Conservation (phyloP, 2,113 vertebrate genomes). For the Leucoraja erinaceus region DNA sequence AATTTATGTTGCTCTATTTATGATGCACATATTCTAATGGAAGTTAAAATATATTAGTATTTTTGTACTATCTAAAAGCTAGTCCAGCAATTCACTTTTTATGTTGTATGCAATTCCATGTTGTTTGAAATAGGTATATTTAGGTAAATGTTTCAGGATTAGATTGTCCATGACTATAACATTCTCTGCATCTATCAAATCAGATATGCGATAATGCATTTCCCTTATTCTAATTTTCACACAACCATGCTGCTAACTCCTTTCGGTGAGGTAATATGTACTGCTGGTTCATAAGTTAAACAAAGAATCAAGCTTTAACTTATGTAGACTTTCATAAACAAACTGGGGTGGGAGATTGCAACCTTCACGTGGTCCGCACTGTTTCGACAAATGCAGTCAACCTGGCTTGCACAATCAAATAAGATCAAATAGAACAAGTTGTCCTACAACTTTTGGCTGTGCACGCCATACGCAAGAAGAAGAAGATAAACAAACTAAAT, state of each 20-base stretch:
- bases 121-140: not conserved
- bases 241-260: not conserved
- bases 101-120: not conserved
- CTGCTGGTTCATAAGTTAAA: not conserved
- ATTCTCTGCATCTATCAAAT: not conserved
- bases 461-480: no score
- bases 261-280: not conserved
- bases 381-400: no score
- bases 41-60: not conserved
- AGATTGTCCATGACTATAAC: not conserved
- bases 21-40: not conserved
- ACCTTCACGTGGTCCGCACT: no score
- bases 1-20: not conserved
- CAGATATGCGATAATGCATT: not conserved
- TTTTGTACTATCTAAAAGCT: not conserved
- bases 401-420: no score
- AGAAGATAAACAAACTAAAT: no score
- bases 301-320: not conserved
- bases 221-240: not conserved
- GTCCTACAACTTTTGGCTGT: no score
- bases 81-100: not conserved
- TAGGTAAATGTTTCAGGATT: not conserved
- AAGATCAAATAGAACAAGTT: no score
- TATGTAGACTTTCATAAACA: not conserved
- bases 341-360: no score